Conservation (phyloP, 2,797 vertebrate species). For the Nyctibius grandis region DNA sequence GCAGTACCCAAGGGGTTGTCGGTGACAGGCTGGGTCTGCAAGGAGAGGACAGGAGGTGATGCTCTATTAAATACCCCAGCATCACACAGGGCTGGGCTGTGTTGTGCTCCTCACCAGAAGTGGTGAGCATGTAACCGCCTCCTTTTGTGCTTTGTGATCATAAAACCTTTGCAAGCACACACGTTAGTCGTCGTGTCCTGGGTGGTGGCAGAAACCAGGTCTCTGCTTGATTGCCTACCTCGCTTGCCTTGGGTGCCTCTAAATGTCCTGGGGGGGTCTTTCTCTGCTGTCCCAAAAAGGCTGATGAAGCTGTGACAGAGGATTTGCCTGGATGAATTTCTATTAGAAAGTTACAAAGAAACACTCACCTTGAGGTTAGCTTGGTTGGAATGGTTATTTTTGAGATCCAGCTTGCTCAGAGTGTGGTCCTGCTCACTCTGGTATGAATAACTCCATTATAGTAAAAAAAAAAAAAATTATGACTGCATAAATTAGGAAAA, state of each 20-base stretch:
- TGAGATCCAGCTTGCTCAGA: neutral
- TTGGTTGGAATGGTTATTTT: neutral
- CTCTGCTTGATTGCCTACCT: neutral
- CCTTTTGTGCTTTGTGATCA: neutral
- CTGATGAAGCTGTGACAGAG: neutral
- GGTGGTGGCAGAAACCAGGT: neutral
- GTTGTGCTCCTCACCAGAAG: neutral
- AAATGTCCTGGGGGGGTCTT: neutral
- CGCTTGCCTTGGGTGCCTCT: neutral
- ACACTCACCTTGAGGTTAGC: neutral
- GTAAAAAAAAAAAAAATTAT: neutral
- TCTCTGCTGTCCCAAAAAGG: neutral
- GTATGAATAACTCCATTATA: neutral
- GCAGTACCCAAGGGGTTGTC: neutral
- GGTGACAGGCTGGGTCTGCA: neutral
- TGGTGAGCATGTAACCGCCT: neutral
- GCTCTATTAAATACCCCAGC: neutral
- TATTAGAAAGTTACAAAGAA: neutral
- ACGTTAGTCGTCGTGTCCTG: rapidly evolving
- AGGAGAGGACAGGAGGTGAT: neutral
- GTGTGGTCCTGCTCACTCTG: neutral
- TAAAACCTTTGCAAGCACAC: neutral
- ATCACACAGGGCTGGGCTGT: neutral
- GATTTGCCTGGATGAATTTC: neutral
- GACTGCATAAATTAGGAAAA: neutral